These are phyloP conservation scores for Dendrocopos noguchii DNA, from an alignment of 2,113 vertebrate species.

Conservation along the genomic window DNA sequence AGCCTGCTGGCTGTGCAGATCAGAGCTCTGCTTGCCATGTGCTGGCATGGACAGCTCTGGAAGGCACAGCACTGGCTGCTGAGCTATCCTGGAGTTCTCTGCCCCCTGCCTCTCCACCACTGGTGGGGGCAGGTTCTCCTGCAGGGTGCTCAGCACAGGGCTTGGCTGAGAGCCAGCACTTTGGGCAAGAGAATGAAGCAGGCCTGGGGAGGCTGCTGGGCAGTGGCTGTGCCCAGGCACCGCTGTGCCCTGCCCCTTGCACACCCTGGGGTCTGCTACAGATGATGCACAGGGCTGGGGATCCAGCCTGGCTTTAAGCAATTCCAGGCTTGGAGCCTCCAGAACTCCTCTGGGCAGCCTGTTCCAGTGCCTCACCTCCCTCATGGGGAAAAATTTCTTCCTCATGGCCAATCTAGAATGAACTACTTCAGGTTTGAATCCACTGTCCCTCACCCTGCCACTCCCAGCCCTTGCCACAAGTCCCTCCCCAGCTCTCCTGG, in stretches of 20 bases:
- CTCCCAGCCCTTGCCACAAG: too few relatives aligned
- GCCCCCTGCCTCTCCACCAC: not conserved
- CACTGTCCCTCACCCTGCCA: too few relatives aligned
- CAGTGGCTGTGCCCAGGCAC: not conserved
- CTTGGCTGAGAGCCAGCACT: not conserved
- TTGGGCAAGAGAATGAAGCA: not conserved
- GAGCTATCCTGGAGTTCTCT: conserved; percentile 55
- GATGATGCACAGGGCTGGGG: not conserved
- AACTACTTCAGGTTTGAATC: too few relatives aligned
- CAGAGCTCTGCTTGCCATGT: not conserved
- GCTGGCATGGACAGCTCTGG: not conserved
- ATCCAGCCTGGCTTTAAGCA: too few relatives aligned
- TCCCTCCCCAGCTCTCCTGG: too few relatives aligned
- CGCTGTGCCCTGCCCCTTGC: not conserved
- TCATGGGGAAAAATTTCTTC: too few relatives aligned
- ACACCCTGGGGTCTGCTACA: not conserved
- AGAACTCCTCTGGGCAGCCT: too few relatives aligned
- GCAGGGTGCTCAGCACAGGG: not conserved
- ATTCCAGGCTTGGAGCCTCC: too few relatives aligned
- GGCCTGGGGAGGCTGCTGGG: not conserved
- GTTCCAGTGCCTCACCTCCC: too few relatives aligned
- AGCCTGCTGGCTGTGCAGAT: not conserved
- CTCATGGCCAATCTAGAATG: too few relatives aligned
- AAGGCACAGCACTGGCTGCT: conserved; percentile 3
- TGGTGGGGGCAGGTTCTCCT: not conserved